Evolutionary conservation across 2,797 vertebrate species (phyloP), one percentile per base, ranked within the genome.

Genomic region (Eulemur rubriventer): DNA sequence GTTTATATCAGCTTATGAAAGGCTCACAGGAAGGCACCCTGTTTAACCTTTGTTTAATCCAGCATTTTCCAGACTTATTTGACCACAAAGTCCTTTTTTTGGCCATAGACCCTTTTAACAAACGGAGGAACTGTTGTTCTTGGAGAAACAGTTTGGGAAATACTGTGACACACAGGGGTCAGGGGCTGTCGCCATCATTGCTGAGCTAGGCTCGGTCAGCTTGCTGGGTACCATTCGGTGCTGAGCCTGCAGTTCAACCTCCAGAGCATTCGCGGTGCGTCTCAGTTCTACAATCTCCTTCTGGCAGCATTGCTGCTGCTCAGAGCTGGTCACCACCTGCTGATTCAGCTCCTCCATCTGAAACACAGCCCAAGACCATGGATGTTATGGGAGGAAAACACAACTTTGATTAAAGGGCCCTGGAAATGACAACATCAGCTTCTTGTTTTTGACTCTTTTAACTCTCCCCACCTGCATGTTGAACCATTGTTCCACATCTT

Each of bases 231-330:
- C 99, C 99, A 98, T 96, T 73, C 93, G 50, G 4, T 89, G 17
- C 81, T 96, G 0, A 10, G 98, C 97, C 41, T 98, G 97, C 1
- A 97, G 97, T 43, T 87, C 98, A 10, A 99, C 98, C 93, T 98
- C 98, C 92, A 99, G 89, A 78, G 52, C 83, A 96, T 98, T 98
- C 92, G 67, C 70, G 18, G 86, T 98, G 38, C 88, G 97, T 96
- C 98, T 99, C 94, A 98, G 97, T 3, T 98, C 96, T 1, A 93
- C 89, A 70, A 98, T 50, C 91, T 98, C 72, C 0, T 76, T 83
- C 90, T 97, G 63, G 89, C 41, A 98, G 1, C 95, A 97, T 80
- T 98, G 98, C 75, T 98, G 98, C 57, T 99, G 98, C 22, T 96
- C 96, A n/a, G 80, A 89, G 89, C 67, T 70, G 52, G 38, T 80